Evolutionary conservation across 2,888 invertebrate species (phyloP).

Genomic region (Caenorhabditis sp.): DNA sequence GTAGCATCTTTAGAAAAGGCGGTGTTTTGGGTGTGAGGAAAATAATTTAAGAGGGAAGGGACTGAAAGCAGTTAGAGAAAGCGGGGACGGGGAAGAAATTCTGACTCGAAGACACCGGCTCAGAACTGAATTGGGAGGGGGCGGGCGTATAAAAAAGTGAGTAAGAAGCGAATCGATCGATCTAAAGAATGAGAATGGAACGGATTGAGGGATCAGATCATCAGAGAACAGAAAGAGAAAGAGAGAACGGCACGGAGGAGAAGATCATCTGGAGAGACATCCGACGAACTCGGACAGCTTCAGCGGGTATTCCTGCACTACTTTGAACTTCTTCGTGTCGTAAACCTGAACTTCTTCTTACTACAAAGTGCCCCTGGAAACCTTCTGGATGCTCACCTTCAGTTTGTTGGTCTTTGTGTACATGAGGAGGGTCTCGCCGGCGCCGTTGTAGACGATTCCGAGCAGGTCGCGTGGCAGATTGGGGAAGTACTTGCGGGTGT

Average conservation of each 20-base stretch:
- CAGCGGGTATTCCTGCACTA: conserved; percentile 73
- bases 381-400: conserved; percentile 55
- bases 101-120: conserved; percentile 46
- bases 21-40: conserved; percentile 3
- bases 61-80: conserved; percentile 20
- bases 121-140: conserved; percentile 25
- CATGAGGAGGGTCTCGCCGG: conserved; percentile 68
- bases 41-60: conserved; percentile 14
- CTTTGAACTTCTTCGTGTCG: conserved; percentile 71
- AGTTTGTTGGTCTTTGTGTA: conserved; percentile 72
- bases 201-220: conserved; percentile 31
- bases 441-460: conserved; percentile 71
- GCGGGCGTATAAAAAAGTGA: background rate
- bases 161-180: conserved; percentile 39
- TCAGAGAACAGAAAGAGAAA: conserved; percentile 16
- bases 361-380: background rate
- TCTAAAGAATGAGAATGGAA: conserved; percentile 45
- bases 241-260: background rate
- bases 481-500: conserved; percentile 66
- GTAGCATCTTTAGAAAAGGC: conserved; percentile 35
- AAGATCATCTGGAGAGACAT: conserved; percentile 57
- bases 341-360: conserved; percentile 66
- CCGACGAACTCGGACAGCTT: conserved; percentile 70
- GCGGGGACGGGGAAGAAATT: conserved; percentile 10
- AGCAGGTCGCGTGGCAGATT: conserved; percentile 73